Evolutionary conservation across 2,113 vertebrate genomes (phyloP).

Genomic region (Candoia aspera): DNA sequence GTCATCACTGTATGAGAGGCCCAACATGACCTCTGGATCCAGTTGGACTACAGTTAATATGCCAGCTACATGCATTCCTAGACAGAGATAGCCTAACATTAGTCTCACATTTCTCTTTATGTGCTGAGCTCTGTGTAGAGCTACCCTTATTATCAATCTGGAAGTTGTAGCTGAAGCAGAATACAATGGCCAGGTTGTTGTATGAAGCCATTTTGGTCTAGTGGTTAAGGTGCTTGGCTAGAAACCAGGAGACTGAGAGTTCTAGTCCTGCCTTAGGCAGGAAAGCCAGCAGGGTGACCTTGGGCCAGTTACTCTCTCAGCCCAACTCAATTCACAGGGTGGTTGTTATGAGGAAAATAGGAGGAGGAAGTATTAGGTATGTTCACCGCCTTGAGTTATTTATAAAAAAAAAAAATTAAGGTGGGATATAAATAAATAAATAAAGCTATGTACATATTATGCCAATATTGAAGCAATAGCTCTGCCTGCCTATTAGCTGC

Average conservation of each 20-base stretch:
- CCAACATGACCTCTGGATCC: background rate
- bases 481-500: background rate
- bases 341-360: no score
- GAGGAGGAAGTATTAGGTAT: no score
- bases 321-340: no score
- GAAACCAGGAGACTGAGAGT: no score
- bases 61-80: background rate
- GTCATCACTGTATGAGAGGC: background rate
- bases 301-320: no score
- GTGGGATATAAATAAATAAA: no score
- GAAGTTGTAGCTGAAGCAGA: background rate
- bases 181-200: background rate
- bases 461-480: background rate
- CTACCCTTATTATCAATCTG: background rate
- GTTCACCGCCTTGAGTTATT: no score
- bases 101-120: background rate
- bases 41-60: background rate
- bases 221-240: no score
- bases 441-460: background rate
- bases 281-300: no score
- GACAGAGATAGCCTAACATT: background rate
- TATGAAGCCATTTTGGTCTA: no score
- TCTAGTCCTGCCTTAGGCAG: no score
- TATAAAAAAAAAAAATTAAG: no score
- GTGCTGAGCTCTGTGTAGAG: background rate